Evolutionary conservation across 2,888 invertebrate genomes (phyloP).

Genomic region (Megamerina dolium): DNA sequence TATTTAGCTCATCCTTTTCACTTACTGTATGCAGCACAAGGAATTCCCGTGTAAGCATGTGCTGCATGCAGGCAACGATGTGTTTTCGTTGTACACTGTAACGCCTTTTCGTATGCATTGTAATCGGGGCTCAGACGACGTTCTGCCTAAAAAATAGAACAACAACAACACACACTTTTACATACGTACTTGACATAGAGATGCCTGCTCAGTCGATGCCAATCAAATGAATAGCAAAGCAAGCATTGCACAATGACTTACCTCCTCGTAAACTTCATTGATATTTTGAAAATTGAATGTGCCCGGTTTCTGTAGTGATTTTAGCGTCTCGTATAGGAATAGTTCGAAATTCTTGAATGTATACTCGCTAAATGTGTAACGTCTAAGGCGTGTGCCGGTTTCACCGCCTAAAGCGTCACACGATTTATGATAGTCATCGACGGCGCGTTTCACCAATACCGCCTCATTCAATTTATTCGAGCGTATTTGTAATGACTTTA

Average conservation of each 20-base stretch:
- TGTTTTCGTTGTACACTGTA: conserved; percentile 78
- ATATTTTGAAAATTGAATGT: conserved; percentile 59
- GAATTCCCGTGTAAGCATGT: conserved; percentile 79
- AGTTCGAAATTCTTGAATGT: conserved; percentile 77
- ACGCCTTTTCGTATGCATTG: conserved; percentile 62
- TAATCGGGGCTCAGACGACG: conserved; percentile 50
- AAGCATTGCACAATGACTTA: too few species aligned
- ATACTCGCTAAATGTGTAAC: conserved; percentile 61
- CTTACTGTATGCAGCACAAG: conserved; percentile 83
- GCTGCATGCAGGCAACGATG: conserved; percentile 87
- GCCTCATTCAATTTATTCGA: conserved; percentile 84
- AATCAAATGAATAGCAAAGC: too few species aligned
- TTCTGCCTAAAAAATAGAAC: conserved; percentile 40
- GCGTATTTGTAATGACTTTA: conserved; percentile 87
- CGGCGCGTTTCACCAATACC: conserved; percentile 78
- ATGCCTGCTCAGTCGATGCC: too few species aligned
- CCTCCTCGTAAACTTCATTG: conserved; percentile 60
- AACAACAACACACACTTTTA: conserved; percentile 3
- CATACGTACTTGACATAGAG: too few species aligned
- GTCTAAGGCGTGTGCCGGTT: conserved; percentile 51
- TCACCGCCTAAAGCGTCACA: conserved; percentile 59
- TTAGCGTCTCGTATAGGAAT: conserved; percentile 79
- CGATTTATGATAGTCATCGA: conserved; percentile 75
- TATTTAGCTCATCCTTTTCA: too few species aligned
- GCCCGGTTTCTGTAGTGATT: conserved; percentile 68